Percentiles rank a stretch among this genome's conserved stretches.
These are phyloP conservation scores for Colossoma macropomum DNA, from an alignment of 2,113 vertebrate genomes.

Conservation along the genomic window DNA sequence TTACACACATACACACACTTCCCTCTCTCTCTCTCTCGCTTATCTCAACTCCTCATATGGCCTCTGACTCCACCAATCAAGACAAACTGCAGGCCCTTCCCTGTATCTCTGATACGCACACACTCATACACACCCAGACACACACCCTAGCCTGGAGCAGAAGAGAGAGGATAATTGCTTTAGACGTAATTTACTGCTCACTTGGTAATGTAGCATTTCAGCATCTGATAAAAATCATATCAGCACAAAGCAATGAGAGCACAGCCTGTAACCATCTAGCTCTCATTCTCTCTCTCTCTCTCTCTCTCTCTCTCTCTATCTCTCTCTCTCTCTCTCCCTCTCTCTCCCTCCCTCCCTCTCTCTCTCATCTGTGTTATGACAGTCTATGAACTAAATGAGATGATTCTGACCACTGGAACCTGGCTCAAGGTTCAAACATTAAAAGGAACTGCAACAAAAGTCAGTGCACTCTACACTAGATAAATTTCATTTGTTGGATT, in stretches of 20 bases:
- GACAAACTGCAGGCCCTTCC: conserved; percentile 79
- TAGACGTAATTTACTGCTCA: conserved; percentile 90
- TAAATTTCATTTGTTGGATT: too few relatives aligned
- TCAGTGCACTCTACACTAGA: too few relatives aligned
- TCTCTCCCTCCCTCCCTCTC: too few relatives aligned
- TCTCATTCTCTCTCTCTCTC: too few relatives aligned
- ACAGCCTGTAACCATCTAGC: conserved; percentile 48
- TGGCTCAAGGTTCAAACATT: too few relatives aligned
- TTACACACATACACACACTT: too few relatives aligned
- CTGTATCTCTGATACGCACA: conserved; percentile 59
- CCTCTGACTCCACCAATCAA: conserved; percentile 86
- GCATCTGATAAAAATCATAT: conserved; percentile 89
- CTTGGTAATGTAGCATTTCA: conserved; percentile 89
- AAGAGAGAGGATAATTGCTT: conserved; percentile 81
- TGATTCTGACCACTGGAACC: too few relatives aligned
- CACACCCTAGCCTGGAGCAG: conserved; percentile 54
- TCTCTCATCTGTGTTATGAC: too few relatives aligned
- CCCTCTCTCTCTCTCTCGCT: not conserved
- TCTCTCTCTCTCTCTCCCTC: too few relatives aligned
- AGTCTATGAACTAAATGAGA: too few relatives aligned
- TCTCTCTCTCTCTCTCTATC: too few relatives aligned
- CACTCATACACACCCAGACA: conserved; percentile 55
- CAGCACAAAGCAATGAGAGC: conserved; percentile 81
- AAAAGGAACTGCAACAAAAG: too few relatives aligned
- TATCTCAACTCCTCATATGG: conserved; percentile 71